Evolutionary conservation across 2,888 invertebrate genomes (phyloP).

Genomic region (Dryobota labecula): DNA sequence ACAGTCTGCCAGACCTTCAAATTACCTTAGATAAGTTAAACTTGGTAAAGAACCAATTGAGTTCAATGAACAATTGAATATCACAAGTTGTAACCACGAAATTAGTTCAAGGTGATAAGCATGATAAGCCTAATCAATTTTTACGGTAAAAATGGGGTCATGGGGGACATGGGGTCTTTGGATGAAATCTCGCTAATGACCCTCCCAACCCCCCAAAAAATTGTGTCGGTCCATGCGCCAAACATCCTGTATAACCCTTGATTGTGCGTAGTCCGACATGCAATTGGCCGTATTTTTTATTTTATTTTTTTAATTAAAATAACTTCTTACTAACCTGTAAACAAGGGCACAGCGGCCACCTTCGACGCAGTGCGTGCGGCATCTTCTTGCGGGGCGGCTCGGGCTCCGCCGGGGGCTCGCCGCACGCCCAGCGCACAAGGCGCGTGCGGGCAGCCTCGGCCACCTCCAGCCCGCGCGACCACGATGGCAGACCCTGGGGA

Average conservation of each 20-base stretch:
- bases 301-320: background rate
- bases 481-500: conserved; percentile 93
- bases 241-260: too few relatives aligned
- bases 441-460: conserved; percentile 92
- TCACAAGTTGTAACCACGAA: conserved; percentile 1
- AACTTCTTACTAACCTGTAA: conserved; percentile 91
- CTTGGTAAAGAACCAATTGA: background rate
- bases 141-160: too few relatives aligned
- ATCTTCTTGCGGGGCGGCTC: conserved; percentile 92
- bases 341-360: conserved; percentile 95
- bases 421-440: conserved; percentile 91
- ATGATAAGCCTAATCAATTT: too few relatives aligned
- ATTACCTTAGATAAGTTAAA: background rate
- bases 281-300: too few relatives aligned
- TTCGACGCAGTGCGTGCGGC: conserved; percentile 93
- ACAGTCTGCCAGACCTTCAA: background rate
- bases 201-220: too few relatives aligned
- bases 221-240: too few relatives aligned
- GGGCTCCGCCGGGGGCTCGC: conserved; percentile 90
- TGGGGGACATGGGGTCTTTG: too few relatives aligned
- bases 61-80: conserved; percentile 1
- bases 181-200: too few relatives aligned
- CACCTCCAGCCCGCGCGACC: conserved; percentile 91
- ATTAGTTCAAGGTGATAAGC: conserved; percentile 13
- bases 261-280: too few relatives aligned